Evolutionary conservation across 2,797 vertebrate genomes (phyloP).

Genomic region (Apodemus agrarius): DNA sequence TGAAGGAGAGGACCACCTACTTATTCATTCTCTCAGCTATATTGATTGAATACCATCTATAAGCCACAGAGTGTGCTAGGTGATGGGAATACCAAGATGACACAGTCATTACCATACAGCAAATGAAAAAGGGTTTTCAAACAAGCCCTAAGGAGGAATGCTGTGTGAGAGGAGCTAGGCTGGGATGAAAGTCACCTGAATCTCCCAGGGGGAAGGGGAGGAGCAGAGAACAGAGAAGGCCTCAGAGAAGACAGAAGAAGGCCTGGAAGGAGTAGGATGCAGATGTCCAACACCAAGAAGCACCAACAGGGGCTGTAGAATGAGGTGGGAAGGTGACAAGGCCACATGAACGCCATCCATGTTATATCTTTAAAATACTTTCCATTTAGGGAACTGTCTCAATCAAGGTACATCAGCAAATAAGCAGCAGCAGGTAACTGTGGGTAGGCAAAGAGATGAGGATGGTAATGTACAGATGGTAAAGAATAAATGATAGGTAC

Average conservation of each 20-base stretch:
- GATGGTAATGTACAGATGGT: neutral
- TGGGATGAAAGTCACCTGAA: neutral
- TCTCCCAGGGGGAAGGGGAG: neutral
- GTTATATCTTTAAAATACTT: neutral
- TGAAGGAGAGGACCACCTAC: neutral
- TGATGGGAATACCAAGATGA: constrained; percentile 55
- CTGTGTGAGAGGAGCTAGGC: neutral
- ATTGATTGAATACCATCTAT: constrained; percentile 29
- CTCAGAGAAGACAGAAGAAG: neutral
- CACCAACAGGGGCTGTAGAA: neutral
- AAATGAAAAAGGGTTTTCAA: constrained; percentile 41
- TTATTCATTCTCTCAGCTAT: constrained; percentile 32
- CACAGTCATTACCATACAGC: constrained; percentile 1
- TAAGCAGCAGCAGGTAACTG: neutral
- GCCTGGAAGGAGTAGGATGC: neutral
- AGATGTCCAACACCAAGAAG: neutral
- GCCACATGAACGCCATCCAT: neutral
- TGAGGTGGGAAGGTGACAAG: neutral
- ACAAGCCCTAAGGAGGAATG: neutral
- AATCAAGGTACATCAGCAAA: neutral
- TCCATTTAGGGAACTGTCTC: neutral
- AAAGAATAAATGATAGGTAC: neutral
- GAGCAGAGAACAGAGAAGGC: neutral
- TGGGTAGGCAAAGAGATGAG: neutral
- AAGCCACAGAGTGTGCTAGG: neutral